Percentiles rank a stretch among this genome's conserved stretches.
These are phyloP conservation scores for Hirundichthys speculiger DNA, from an alignment of 2,113 vertebrate species.

Conservation along the genomic window DNA sequence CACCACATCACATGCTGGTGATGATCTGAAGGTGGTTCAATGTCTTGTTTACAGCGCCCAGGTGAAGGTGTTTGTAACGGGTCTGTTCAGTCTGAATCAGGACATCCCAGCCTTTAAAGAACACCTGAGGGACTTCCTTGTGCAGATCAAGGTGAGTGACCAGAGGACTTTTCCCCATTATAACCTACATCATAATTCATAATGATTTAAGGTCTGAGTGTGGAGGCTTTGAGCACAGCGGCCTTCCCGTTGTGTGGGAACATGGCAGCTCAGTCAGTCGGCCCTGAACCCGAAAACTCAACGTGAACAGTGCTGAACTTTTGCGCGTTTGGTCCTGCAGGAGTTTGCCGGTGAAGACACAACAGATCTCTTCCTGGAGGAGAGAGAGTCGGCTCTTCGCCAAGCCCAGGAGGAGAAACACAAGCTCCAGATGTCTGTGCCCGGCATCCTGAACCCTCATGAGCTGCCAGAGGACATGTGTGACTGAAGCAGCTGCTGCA, in stretches of 20 bases:
- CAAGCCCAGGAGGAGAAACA: slow-evolving; percentile 99
- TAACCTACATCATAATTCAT: too few species aligned
- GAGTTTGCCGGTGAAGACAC: slow-evolving; percentile 99
- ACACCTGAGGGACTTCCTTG: slow-evolving; percentile 97
- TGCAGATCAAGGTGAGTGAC: slow-evolving; percentile 94
- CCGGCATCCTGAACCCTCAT: slow-evolving; percentile 98
- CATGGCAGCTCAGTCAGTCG: not conserved
- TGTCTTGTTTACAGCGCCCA: slow-evolving; percentile 85
- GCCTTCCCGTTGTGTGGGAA: not conserved
- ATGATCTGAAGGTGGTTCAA: not conserved
- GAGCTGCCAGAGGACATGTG: slow-evolving; percentile 99
- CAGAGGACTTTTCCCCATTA: not conserved
- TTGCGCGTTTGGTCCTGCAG: slow-evolving; percentile 65
- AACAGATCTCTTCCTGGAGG: slow-evolving; percentile 96
- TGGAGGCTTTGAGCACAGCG: too few species aligned
- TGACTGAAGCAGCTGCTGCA: slow-evolving; percentile 83
- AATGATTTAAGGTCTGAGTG: too few species aligned
- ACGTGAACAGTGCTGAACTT: not conserved
- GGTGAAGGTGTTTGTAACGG: slow-evolving; percentile 99
- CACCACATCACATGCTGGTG: too few species aligned
- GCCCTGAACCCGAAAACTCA: not conserved
- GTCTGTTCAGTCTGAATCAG: slow-evolving; percentile 99
- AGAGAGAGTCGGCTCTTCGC: slow-evolving; percentile 95
- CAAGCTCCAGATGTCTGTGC: slow-evolving; percentile 99
- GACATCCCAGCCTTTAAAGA: slow-evolving; percentile 99